Evolutionary conservation across 2,888 invertebrate species (phyloP), one percentile per base, ranked within the genome.

Genomic region (Sarcophaga caerulescens): DNA sequence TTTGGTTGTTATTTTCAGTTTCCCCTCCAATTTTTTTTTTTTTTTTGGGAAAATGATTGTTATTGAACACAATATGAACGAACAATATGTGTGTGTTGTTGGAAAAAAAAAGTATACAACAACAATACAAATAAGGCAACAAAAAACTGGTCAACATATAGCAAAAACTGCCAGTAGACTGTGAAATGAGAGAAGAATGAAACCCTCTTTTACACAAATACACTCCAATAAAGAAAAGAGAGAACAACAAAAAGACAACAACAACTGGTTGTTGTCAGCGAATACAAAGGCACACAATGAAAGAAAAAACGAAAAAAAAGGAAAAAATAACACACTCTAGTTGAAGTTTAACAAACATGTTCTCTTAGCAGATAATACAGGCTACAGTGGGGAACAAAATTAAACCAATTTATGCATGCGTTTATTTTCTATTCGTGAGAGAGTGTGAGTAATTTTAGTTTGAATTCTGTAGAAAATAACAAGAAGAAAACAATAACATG

Each of bases 31-130:
- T 63, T 63, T 65, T 70, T 35, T 25, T 25, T 69, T 62, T 63
- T 70, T 35, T 35, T 8, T 3, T 4, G 35, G 8, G 21, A 19
- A 52, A 60, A 66, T 62, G 77, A 71, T 77, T 77, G 59, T 73
- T 83, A 78, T 83, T 73, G 82, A 78, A 83, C 73, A 66, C 71
- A 82, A 66, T 82, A 47, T 71, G 19, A 47, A 52, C 11, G 25
- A 59, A 65, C 59, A 76, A 60, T 19, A 82, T 73, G 63, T 69
- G 17, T 17, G 10, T 75, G 68, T 21, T 62, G 19, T 47, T 62
- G 21, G 62, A 19, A 71, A 71, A 65, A 71, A 65, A 63, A 44
- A 52, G 52, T n/a, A 25, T 12, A 47, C 17, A 52, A 14, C 17
- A 14, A 2, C 11, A 4, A 66, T 12, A 23, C n/a, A 4, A 14